phyloP scores from a whole-genome alignment of 2,888 invertebrate species.

The Hydroisotoma schaefferi region DNA sequence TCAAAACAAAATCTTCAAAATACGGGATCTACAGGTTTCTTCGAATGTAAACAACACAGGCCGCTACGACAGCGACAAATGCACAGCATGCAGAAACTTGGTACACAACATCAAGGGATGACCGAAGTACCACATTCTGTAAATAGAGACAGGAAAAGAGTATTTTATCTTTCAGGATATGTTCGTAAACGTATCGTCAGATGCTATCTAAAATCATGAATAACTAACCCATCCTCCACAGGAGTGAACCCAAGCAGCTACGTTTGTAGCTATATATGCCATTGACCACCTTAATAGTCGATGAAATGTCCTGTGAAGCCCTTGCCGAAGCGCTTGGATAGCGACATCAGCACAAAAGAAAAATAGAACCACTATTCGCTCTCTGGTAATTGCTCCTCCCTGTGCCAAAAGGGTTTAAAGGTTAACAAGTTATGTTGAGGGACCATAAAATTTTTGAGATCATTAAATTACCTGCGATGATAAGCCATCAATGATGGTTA shows the following conservation, averaged over 20 bases:
- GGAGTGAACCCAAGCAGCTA: constrained; percentile 59
- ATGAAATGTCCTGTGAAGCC: constrained; percentile 57
- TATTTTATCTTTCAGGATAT: neutral
- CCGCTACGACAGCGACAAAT: constrained; percentile 38
- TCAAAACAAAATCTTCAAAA: no score
- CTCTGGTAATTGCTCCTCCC: constrained; percentile 59
- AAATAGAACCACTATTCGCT: constrained; percentile 58
- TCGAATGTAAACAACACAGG: constrained; percentile 43
- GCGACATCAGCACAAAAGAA: constrained; percentile 61
- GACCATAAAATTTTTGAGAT: no score
- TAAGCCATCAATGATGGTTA: no score
- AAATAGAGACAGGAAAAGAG: neutral
- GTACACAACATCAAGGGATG: constrained; percentile 40
- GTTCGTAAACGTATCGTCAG: neutral
- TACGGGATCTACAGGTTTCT: constrained; percentile 18
- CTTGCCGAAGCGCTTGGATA: constrained; percentile 53
- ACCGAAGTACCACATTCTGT: constrained; percentile 41
- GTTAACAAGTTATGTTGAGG: no score
- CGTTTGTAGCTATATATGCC: constrained; percentile 58
- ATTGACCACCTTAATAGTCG: constrained; percentile 60
- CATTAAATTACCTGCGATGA: no score
- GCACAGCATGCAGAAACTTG: constrained; percentile 42
- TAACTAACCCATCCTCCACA: constrained; percentile 62
- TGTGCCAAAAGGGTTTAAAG: no score
- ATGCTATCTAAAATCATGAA: neutral